Evolutionary conservation across 2,888 invertebrate species (phyloP), one percentile per base, ranked within the genome.

Genomic region (Polydrusus tereticollis): DNA sequence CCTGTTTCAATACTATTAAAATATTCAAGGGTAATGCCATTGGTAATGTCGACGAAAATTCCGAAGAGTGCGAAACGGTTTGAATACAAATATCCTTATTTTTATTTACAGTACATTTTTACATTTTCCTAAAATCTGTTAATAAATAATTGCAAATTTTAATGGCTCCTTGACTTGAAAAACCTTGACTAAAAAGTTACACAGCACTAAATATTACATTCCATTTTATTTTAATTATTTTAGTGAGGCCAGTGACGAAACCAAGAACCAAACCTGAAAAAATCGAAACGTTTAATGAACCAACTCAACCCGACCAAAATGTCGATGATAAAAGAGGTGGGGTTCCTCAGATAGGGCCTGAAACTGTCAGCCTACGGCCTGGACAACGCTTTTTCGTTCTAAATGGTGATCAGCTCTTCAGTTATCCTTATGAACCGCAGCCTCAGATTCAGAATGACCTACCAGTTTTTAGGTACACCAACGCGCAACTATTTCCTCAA

Each of bases 311-410:
- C 12, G 78, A 77, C 20, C 74, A 76, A 60, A 74, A 76, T 4
- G 74, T 71, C 26, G 55, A 23, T 50, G 47, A 79, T 77, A 36
- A 79, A 79, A 63, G 78, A 76, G 72, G 77, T 38, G 41, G 63
- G 14, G 18, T 43, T 36, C 79, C 75, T 69, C 75, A 76, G 63
- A 64, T 77, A 26, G 70, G 74, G 66, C 78, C 75, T 47, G 60
- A 70, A 4, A 38, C 26, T 26, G 73, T 76, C 67, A 77, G 74
- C 36, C 73, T 84, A 5, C 80, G 78, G 73, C 84, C 85, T 3
- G 90, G 89, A 1, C 89, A 89, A 76, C 83, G 88, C 70, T 88
- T 89, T 74, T 90, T 88, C 81, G 87, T 90, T 26, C 85, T 90
- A 0, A 89, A 89, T 76, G 89, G 85, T 77, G 87, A 85, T 71